Conservation (phyloP, 2,797 vertebrate genomes). For the Myotis findleyi region DNA sequence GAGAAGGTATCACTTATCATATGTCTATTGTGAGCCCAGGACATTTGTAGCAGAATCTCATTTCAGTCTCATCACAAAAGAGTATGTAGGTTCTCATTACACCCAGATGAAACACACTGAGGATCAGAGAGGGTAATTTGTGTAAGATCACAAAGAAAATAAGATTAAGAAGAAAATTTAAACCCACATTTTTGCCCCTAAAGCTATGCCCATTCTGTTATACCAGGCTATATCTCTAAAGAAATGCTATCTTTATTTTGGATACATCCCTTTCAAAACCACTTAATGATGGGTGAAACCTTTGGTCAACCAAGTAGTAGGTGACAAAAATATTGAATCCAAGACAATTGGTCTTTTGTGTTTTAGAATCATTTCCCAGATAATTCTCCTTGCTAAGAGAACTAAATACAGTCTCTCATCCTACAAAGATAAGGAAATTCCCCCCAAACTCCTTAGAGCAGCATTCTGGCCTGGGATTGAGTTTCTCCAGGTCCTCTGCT, state of each 20-base stretch:
- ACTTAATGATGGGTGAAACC: neutral
- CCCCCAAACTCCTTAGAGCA: neutral
- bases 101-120: neutral
- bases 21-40: neutral
- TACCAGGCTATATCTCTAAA: neutral
- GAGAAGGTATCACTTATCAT: neutral
- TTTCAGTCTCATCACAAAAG: neutral
- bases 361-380: neutral
- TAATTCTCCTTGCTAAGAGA: neutral
- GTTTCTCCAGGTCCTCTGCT: neutral
- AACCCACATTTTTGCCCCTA: neutral
- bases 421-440: neutral
- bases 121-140: neutral
- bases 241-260: neutral
- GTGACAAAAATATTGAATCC: constrained; percentile 21
- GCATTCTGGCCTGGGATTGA: neutral
- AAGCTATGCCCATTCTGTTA: neutral
- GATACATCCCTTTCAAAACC: constrained; percentile 8
- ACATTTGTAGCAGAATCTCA: neutral
- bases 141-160: neutral
- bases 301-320: neutral
- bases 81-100: neutral
- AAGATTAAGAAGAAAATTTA: neutral
- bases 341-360: neutral
- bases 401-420: neutral